phyloP scores from a whole-genome alignment of 2,888 invertebrate genomes.

The Diarsia dahlii region DNA sequence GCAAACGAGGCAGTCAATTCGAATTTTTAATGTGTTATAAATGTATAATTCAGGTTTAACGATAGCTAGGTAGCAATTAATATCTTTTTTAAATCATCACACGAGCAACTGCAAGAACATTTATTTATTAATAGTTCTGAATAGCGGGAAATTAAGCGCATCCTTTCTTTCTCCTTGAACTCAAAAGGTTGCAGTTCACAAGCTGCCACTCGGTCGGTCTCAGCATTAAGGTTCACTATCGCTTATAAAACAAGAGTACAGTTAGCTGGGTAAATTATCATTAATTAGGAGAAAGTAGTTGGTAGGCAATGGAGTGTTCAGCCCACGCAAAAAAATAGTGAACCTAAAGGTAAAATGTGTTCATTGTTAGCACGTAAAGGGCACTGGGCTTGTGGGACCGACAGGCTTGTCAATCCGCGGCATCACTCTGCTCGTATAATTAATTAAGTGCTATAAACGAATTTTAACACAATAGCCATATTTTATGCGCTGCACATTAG shows the following conservation, averaged over 20 bases:
- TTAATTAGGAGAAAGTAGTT: conserved; percentile 84
- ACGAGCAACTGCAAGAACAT: conserved; percentile 15
- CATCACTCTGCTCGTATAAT: conserved; percentile 23
- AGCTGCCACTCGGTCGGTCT: conserved; percentile 29
- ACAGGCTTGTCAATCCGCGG: conserved; percentile 21
- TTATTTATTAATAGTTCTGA: conserved; percentile 33
- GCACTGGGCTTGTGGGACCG: conserved; percentile 63
- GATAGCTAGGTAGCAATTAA: background rate
- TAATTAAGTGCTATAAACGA: conserved; percentile 25
- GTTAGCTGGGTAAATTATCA: conserved; percentile 69
- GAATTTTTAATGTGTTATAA: background rate
- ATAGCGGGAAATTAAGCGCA: conserved; percentile 36
- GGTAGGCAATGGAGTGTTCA: conserved; percentile 69
- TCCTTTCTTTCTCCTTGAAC: conserved; percentile 66
- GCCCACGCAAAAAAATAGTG: conserved; percentile 74
- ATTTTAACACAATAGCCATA: conserved; percentile 11
- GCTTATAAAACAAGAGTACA: conserved; percentile 55
- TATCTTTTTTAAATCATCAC: conserved; percentile 5
- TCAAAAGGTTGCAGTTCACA: conserved; percentile 56
- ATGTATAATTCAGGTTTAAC: conserved; percentile 1
- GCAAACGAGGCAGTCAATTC: background rate
- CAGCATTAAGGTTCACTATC: conserved; percentile 47
- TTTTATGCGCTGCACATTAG: background rate
- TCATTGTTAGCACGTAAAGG: conserved; percentile 81
- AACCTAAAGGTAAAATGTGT: conserved; percentile 61